phyloP scores from a whole-genome alignment of 2,113 vertebrate species.

The pig (Sus scrofa) region DNA sequence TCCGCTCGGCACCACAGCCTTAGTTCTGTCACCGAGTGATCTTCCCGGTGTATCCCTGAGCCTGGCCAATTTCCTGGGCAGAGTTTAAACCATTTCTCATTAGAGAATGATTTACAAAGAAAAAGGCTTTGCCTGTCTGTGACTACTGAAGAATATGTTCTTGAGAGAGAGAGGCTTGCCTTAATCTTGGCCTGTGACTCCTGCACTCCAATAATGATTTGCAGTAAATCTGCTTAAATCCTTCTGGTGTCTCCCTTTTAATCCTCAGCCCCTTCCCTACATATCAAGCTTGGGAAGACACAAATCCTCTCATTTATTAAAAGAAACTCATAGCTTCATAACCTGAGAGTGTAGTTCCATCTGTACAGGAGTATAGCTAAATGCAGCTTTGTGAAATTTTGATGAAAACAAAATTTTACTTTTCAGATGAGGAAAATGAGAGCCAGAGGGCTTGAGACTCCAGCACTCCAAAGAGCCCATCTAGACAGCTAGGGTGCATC shows the following conservation, averaged over 20 bases:
- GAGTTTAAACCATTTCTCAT: constrained; percentile 67
- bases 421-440: constrained; percentile 24
- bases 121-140: constrained; percentile 56
- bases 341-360: neutral
- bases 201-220: constrained; percentile 31
- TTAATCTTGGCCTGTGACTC: constrained; percentile 56
- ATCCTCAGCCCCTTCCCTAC: neutral
- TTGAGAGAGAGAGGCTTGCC: constrained; percentile 50
- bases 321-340: constrained; percentile 49
- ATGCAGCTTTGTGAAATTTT: constrained; percentile 48
- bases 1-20: constrained; percentile 26
- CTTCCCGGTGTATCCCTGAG: constrained; percentile 13
- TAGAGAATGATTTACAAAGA: constrained; percentile 50
- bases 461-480: neutral
- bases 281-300: constrained; percentile 21
- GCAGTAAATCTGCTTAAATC: constrained; percentile 53
- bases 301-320: constrained; percentile 64
- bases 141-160: constrained; percentile 74
- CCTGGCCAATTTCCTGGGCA: constrained; percentile 69
- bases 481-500: neutral
- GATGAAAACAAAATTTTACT: constrained; percentile 60
- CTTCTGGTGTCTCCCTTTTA: neutral
- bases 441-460: neutral
- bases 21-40: constrained; percentile 53
- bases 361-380: neutral